Evolutionary conservation across 2,113 vertebrate genomes (phyloP), one percentile per base, ranked within the genome.

Genomic region (Marcusenius ussheri): DNA sequence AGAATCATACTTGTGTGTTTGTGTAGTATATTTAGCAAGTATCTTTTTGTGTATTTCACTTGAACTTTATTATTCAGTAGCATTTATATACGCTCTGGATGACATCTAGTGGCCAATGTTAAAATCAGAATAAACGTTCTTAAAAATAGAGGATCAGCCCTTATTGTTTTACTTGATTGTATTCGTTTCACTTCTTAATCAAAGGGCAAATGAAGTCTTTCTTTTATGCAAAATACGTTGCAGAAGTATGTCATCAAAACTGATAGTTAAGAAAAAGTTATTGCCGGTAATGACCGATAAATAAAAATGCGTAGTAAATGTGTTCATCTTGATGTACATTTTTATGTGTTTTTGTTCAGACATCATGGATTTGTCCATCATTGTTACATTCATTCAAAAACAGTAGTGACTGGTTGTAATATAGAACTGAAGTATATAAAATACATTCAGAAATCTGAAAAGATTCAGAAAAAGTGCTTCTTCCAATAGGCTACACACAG

Each of bases 91-190:
- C 13, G 11, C 83, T 49, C 24, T 47, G 83, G 42, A 15, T 50
- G 83, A 86, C 83, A 86, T 50, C 83, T 50, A 86, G 83, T 86
- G 83, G 83, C 9, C 83, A 47, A 50, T 27, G 47, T 31, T 49
- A 86, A 47, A 49, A 86, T 50, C 9, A 42, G n/a, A 27, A 9
- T 10, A 66, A 66, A 66, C 62, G 24, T 66, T 27, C 58, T 66
- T n/a, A 27, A 66, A 66, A 66, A 66, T n/a, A 62, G 21, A 58
- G 58, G 24, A 62, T 27, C 58, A 27, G 24, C 58, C 7, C 9
- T 1, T 8, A 66, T 27, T 27, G 2, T 66, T 27, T 10, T 11
- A 11, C 8, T 11, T 10, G 27, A 10, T 66, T 11, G n/a, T 13
- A 27, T 70, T 70, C 0, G 62, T 31, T 70, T 70, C 62, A 13